phyloP scores from a whole-genome alignment of 2,797 vertebrate genomes.

The Hypotaenidia philippensis region DNA sequence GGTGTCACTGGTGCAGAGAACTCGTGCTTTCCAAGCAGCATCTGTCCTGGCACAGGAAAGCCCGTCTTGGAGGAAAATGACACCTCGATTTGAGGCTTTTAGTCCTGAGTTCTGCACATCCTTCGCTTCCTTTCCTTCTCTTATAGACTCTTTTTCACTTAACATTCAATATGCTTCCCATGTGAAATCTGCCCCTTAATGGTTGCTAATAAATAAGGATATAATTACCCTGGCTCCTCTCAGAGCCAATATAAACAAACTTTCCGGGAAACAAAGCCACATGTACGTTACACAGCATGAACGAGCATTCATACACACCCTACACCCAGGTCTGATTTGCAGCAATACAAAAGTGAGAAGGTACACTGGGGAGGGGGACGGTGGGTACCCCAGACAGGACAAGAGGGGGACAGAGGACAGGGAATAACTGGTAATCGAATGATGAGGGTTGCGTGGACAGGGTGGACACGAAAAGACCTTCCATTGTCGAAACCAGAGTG shows the following conservation, averaged over 20 bases:
- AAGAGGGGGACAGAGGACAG: background rate
- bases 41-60: background rate
- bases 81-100: background rate
- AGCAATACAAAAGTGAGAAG: background rate
- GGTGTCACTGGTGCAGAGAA: conserved; percentile 69
- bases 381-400: background rate
- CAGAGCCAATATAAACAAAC: background rate
- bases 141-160: background rate
- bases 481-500: background rate
- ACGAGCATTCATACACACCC: background rate
- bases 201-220: conserved; percentile 5
- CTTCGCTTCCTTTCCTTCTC: background rate
- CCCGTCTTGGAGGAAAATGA: background rate
- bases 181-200: background rate
- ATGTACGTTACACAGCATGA: background rate
- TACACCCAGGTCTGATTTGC: background rate
- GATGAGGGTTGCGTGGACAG: fast-evolving
- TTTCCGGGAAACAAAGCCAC: background rate
- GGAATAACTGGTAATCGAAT: background rate
- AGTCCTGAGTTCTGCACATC: background rate
- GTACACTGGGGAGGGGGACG: background rate
- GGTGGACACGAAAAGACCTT: background rate
- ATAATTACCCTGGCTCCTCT: background rate
- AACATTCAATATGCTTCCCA: background rate
- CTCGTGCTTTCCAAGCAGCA: conserved; percentile 54